Evolutionary conservation across 2,797 vertebrate genomes (phyloP).

Genomic region (Urosaurus nigricauda): DNA sequence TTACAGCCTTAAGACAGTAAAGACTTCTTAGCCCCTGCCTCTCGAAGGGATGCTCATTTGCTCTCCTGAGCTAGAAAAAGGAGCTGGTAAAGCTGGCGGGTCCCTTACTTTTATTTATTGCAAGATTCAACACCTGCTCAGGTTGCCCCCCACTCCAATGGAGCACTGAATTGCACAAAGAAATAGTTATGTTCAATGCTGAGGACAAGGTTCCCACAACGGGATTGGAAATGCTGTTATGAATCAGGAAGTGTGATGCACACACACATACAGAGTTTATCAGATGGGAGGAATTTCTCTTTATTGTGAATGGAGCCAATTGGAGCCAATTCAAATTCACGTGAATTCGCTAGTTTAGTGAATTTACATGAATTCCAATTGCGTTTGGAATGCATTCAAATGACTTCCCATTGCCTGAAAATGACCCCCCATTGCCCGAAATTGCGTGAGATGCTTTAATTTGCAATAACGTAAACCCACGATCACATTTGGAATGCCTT

Average conservation of each 20-base stretch:
- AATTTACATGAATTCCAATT: too few species aligned
- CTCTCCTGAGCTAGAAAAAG: not conserved
- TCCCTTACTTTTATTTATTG: accelerated
- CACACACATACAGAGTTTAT: not conserved
- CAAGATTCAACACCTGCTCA: not conserved
- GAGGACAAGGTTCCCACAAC: constrained; percentile 46
- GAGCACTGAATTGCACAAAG: constrained; percentile 27
- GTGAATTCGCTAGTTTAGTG: too few species aligned
- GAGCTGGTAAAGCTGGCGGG: not conserved
- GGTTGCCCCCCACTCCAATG: not conserved
- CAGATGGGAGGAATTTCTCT: too few species aligned
- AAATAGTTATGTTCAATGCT: constrained; percentile 35
- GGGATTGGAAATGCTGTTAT: constrained; percentile 53
- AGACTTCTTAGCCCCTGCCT: accelerated
- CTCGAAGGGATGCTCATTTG: accelerated
- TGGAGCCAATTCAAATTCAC: too few species aligned
- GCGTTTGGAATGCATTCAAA: too few species aligned
- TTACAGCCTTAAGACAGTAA: not conserved
- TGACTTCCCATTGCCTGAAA: too few species aligned
- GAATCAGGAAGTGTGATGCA: constrained; percentile 43
- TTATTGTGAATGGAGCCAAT: too few species aligned
- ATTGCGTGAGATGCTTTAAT: too few species aligned
- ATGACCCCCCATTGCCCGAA: too few species aligned
- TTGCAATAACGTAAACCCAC: too few species aligned
- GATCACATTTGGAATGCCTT: too few species aligned